Conservation (phyloP, 2,797 vertebrate genomes). For the Hirundo rustica region DNA sequence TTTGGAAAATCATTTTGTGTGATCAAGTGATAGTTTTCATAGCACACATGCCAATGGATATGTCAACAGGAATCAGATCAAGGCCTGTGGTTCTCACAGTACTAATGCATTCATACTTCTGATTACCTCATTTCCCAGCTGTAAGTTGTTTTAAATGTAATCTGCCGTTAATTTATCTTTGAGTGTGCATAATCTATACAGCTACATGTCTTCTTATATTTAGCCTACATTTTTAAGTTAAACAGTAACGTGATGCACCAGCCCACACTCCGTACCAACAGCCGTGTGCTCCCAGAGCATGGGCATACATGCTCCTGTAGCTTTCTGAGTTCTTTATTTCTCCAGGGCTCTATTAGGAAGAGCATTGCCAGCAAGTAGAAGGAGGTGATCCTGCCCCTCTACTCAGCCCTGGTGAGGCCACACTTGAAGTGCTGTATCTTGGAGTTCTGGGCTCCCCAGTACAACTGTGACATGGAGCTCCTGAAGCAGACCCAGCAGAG, state of each 20-base stretch:
- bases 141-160: not conserved
- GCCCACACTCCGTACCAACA: not conserved
- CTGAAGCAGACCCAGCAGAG: rapidly evolving
- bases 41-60: not conserved
- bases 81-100: not conserved
- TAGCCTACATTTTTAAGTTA: not conserved
- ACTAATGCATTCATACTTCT: not conserved
- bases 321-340: not conserved
- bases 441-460: not conserved
- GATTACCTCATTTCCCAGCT: not conserved
- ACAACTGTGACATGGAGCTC: not conserved
- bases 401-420: not conserved
- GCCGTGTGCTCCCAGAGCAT: not conserved
- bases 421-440: not conserved
- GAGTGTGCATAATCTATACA: not conserved
- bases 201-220: not conserved
- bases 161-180: not conserved
- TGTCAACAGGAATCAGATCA: not conserved
- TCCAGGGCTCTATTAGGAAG: not conserved
- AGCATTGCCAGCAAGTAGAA: not conserved
- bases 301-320: rapidly evolving
- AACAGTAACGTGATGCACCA: not conserved
- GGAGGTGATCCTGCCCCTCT: not conserved
- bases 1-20: not conserved
- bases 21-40: not conserved